Base-by-base conservation (phyloP, 2,113 vertebrate genomes). In the Alligator mississippiensis region DNA sequence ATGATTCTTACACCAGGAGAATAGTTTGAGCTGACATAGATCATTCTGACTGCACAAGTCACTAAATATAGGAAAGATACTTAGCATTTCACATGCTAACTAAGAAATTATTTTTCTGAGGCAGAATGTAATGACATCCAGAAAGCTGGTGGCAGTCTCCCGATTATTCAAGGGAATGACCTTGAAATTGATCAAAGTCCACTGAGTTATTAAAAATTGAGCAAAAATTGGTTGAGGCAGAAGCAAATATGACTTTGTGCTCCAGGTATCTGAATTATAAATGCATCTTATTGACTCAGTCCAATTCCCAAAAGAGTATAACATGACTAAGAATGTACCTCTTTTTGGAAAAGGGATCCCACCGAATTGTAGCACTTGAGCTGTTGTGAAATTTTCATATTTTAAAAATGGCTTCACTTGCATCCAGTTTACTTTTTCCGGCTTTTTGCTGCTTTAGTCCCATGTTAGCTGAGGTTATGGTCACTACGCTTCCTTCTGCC, bases 181-280 rank as follows among this genome's bases (percentile, higher is more conserved):
- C 90, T 96, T 90, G 80, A 91, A 94, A 92, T 93, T 93, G 82
- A 95, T 96, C 83, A 92, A 90, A 90, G 77, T 86, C 68, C 77
- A 95, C 75, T 63, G 47, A 88, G 61, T 88, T 94, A 96, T 95
- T 97, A 94, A 97, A 96, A 97, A 93, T 5, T 90, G 85, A 96
- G 61, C 66, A 96, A 93, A 95, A 80, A 84, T 83, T 92, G 81
- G 74, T 92, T 87, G n/a, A 90, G 66, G 17, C 19, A 94, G 83
- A 25, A 93, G 54, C 30, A 95, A 93, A 95, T 91, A 84, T 70
- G 89, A 95, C 88, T 95, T 47, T 90, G 80, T 70, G 86, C 19
- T 95, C 55, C 86, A 84, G 79, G 38, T 92, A 82, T 13, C 38
- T 87, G 78, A 97, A 95, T 96, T 95, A 96, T 92, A 95, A 94